A percentile compares a stretch with the other conserved stretches of the same genome.
phyloP scores from a whole-genome alignment of 2,888 invertebrate species.

The Meandrusa payeni region DNA sequence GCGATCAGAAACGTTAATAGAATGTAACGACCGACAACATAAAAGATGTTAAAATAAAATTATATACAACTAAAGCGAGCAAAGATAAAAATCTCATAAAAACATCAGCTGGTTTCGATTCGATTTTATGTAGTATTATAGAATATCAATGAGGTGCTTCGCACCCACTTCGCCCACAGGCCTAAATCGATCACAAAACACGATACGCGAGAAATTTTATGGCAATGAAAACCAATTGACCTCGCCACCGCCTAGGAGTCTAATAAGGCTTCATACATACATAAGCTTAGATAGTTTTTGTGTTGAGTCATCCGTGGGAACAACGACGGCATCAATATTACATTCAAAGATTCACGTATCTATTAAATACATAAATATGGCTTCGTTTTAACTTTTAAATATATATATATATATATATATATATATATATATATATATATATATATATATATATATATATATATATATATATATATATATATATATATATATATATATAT shows the following conservation, averaged over 20 bases:
- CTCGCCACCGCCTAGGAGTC: slow-evolving; percentile 41
- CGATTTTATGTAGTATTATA: slow-evolving; percentile 30
- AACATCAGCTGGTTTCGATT: slow-evolving; percentile 34
- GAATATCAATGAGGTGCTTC: slow-evolving; percentile 46
- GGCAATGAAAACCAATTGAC: slow-evolving; percentile 48
- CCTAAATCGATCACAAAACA: slow-evolving; percentile 39
- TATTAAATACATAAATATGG: too few relatives aligned
- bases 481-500: too few relatives aligned
- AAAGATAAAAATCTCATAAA: slow-evolving; percentile 30
- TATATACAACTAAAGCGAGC: slow-evolving; percentile 21
- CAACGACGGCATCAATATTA: too few relatives aligned
- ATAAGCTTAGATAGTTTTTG: too few relatives aligned
- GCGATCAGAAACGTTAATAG: slow-evolving; percentile 8
- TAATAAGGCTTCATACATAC: slow-evolving; percentile 5
- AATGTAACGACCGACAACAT: slow-evolving; percentile 16
- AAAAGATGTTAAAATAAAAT: slow-evolving; percentile 16
- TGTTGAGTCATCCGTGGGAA: too few relatives aligned
- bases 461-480: too few relatives aligned
- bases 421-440: too few relatives aligned
- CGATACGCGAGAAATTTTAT: slow-evolving; percentile 50
- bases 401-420: too few relatives aligned
- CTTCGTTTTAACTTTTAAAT: too few relatives aligned
- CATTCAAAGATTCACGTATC: too few relatives aligned
- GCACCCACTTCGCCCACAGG: slow-evolving; percentile 46
- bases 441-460: too few relatives aligned